Evolutionary conservation across 2,797 vertebrate species (phyloP).

Genomic region (Microhierax caerulescens): DNA sequence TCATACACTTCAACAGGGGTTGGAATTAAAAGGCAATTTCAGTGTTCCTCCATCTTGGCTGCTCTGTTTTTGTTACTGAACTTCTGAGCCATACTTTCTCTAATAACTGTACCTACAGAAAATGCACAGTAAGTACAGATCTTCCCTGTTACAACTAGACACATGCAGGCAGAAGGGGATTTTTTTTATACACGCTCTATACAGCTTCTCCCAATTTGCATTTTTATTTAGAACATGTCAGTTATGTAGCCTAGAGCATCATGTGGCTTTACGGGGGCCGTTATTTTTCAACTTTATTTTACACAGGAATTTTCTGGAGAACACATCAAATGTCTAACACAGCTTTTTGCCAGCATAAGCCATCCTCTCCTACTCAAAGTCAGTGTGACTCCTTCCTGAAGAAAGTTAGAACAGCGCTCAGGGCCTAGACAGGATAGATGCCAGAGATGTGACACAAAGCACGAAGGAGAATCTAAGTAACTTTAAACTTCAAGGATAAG

Average conservation of each 20-base stretch:
- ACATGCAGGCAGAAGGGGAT: background rate
- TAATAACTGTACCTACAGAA: background rate
- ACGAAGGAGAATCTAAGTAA: background rate
- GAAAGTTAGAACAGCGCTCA: background rate
- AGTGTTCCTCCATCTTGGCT: background rate
- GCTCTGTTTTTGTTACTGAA: background rate
- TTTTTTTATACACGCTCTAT: background rate
- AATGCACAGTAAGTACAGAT: background rate
- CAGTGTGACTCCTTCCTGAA: background rate
- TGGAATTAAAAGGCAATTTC: background rate
- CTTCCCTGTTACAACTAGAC: background rate
- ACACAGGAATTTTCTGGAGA: background rate
- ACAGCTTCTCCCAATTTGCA: background rate
- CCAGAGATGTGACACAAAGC: background rate
- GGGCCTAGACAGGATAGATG: background rate
- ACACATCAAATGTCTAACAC: background rate
- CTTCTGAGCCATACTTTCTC: background rate
- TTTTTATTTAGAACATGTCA: background rate
- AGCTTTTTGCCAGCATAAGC: background rate
- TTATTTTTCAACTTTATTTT: background rate
- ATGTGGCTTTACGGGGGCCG: background rate
- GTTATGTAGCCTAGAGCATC: background rate
- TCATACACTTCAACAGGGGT: rapidly evolving
- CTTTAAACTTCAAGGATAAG: background rate
- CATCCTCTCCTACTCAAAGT: background rate